Conservation (phyloP, 1,140 invertebrate species). For the Ectropis grisescens region DNA sequence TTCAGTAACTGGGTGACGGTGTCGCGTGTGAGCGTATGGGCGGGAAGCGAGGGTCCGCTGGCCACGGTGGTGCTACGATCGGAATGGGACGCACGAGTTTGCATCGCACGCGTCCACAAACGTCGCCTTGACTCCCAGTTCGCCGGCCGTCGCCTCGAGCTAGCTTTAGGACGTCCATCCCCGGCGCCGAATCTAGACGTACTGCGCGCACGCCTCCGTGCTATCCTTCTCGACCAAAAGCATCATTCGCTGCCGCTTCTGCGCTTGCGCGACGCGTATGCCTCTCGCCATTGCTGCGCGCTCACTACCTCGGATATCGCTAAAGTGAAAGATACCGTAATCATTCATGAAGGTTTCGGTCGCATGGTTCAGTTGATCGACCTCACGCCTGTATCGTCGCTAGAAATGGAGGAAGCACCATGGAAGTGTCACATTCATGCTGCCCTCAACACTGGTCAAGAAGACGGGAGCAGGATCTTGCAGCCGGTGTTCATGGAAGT, state of each 20-base stretch:
- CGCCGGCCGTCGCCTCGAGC: conserved; percentile 82
- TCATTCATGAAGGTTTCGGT: conserved; percentile 67
- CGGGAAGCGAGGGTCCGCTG: conserved; percentile 42
- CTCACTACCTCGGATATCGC: conserved; percentile 85
- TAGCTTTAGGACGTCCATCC: conserved; percentile 78
- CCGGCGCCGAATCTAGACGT: conserved; percentile 76
- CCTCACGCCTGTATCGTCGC: conserved; percentile 31
- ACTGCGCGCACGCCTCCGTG: conserved; percentile 54
- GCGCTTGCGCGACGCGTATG: conserved; percentile 86
- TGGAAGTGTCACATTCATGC: conserved; percentile 74
- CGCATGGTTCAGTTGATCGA: conserved; percentile 76
- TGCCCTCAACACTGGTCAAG: conserved; percentile 57
- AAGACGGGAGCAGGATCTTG: conserved; percentile 77
- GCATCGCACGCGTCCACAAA: conserved; percentile 85
- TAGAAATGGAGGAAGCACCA: conserved; percentile 49
- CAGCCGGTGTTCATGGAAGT: conserved; percentile 80
- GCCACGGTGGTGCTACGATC: conserved; percentile 49
- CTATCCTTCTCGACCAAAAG: conserved; percentile 76
- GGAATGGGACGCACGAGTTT: conserved; percentile 76
- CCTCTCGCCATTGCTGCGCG: conserved; percentile 82
- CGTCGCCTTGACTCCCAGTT: conserved; percentile 74
- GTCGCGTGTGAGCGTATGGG: conserved; percentile 46
- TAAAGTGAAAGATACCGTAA: conserved; percentile 78
- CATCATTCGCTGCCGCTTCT: conserved; percentile 81
- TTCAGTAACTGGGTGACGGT: conserved; percentile 48